Evolutionary conservation across 2,888 invertebrate species (phyloP).

Genomic region (Oscheius sp.): DNA sequence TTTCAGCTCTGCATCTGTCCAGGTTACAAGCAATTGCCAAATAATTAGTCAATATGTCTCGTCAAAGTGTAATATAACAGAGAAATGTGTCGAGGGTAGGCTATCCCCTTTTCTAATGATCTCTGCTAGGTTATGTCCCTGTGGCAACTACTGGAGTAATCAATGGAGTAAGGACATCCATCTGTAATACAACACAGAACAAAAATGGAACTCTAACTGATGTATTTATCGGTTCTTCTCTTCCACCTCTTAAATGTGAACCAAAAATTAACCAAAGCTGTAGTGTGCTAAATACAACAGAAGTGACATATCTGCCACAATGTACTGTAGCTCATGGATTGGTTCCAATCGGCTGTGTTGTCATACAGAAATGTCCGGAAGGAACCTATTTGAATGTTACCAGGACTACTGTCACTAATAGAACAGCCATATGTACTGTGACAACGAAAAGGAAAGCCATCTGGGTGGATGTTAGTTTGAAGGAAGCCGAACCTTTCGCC

Average conservation of each 20-base stretch:
- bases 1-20: not conserved
- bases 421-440: not conserved
- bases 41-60: not conserved
- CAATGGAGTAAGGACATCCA: not conserved
- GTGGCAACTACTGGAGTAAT: not conserved
- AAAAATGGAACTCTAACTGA: not conserved
- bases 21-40: constrained; percentile 1
- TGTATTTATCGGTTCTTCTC: not conserved
- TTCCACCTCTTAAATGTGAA: not conserved
- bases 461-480: not conserved
- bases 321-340: not conserved
- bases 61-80: not conserved
- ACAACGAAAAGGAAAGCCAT: not conserved
- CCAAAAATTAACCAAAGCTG: not conserved
- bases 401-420: not conserved
- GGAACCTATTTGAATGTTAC: not conserved
- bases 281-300: not conserved
- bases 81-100: not conserved
- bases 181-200: not conserved
- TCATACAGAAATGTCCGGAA: not conserved
- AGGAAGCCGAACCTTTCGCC: no score
- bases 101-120: no score
- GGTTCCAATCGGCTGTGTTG: not conserved
- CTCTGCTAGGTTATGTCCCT: not conserved
- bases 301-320: not conserved